Percentiles rank a stretch among this genome's conserved stretches.
Conservation (phyloP, 1,140 invertebrate species). For the Popillia japonica region DNA sequence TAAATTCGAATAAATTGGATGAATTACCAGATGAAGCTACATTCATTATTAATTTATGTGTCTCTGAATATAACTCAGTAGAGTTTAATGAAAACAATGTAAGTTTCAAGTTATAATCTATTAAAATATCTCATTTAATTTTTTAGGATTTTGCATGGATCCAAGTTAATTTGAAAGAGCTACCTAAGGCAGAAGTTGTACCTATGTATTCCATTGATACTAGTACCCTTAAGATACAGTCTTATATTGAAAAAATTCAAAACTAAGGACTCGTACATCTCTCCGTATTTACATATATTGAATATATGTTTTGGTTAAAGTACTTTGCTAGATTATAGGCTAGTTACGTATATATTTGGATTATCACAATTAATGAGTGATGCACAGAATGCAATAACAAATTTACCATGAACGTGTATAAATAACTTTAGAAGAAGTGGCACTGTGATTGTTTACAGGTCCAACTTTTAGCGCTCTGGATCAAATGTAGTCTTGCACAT, state of each 20-base stretch:
- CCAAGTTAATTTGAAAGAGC: constrained; percentile 39
- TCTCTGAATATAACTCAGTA: constrained; percentile 47
- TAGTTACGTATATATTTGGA: no score
- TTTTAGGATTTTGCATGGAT: constrained; percentile 54
- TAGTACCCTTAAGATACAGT: constrained; percentile 48
- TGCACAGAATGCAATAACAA: no score
- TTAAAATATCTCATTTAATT: constrained; percentile 35
- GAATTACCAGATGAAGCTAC: constrained; percentile 45
- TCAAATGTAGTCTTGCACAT: no score
- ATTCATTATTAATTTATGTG: constrained; percentile 51
- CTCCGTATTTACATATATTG: neutral
- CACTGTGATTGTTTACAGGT: no score
- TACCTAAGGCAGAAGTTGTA: constrained; percentile 45
- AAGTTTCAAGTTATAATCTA: constrained; percentile 31
- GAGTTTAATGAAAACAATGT: constrained; percentile 50
- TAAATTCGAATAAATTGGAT: constrained; percentile 45
- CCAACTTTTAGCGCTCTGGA: no score
- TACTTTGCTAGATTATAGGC: no score
- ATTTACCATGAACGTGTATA: no score
- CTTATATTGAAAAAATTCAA: constrained; percentile 49
- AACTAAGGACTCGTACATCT: neutral
- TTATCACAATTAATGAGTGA: no score
- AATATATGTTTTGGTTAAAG: no score
- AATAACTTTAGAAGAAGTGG: no score
- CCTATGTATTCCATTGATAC: constrained; percentile 50